These are phyloP conservation scores for Syrphus vitripennis DNA, from an alignment of 2,888 invertebrate genomes.

Conservation along the genomic window DNA sequence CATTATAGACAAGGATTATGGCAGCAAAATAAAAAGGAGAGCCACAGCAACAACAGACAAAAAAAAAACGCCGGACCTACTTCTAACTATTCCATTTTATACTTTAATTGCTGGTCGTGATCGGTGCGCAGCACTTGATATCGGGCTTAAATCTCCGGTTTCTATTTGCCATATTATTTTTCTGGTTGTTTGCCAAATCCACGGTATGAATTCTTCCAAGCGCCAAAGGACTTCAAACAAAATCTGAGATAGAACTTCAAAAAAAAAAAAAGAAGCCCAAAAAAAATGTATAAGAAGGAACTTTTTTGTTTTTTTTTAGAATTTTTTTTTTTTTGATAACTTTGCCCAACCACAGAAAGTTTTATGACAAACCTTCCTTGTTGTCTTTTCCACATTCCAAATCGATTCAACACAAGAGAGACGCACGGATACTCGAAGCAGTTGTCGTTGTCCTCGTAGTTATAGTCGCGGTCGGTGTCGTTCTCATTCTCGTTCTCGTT, in stretches of 20 bases:
- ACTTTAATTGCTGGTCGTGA: slow-evolving; percentile 65
- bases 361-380: slow-evolving; percentile 68
- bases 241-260: slow-evolving; percentile 15
- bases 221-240: slow-evolving; percentile 38
- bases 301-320: slow-evolving; percentile 27
- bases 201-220: slow-evolving; percentile 30
- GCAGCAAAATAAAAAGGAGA: neutral
- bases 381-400: slow-evolving; percentile 58
- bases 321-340: slow-evolving; percentile 49
- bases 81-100: slow-evolving; percentile 53
- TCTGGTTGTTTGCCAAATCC: slow-evolving; percentile 62
- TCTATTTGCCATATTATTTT: slow-evolving; percentile 66
- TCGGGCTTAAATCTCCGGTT: slow-evolving; percentile 62
- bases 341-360: slow-evolving; percentile 65
- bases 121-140: slow-evolving; percentile 59
- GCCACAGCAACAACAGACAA: neutral
- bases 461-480: slow-evolving; percentile 20
- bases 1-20: slow-evolving; percentile 27
- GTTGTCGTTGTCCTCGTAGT: slow-evolving; percentile 1
- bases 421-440: slow-evolving; percentile 33
- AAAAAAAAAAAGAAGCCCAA: neutral
- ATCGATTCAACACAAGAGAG: slow-evolving; percentile 55
- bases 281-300: slow-evolving; percentile 17
- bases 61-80: slow-evolving; percentile 40
- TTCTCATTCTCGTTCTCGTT: slow-evolving; percentile 9